Conservation (phyloP, 2,797 vertebrate species). For the Gallinago stenura region DNA sequence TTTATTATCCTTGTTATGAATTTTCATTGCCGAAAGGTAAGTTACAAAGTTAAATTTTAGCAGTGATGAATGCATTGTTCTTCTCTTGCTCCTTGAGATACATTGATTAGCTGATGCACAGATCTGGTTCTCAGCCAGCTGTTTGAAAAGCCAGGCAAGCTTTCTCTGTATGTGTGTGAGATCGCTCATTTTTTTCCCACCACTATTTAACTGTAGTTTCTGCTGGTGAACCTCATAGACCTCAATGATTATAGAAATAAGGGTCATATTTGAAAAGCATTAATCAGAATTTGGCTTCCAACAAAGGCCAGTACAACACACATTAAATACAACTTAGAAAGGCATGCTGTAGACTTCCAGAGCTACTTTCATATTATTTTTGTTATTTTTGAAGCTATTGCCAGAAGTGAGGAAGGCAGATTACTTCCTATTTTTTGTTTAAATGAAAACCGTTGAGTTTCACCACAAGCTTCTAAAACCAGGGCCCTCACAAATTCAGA, state of each 20-base stretch:
- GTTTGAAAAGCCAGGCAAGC: neutral
- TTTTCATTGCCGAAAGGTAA: constrained; percentile 36
- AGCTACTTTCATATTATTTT: neutral
- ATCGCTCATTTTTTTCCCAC: neutral
- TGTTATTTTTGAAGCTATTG: neutral
- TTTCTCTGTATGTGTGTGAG: neutral
- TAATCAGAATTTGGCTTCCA: neutral
- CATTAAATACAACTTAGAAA: neutral
- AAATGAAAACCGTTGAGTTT: neutral
- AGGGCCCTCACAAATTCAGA: neutral
- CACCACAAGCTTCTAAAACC: neutral
- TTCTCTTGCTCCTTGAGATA: neutral
- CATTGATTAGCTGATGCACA: neutral
- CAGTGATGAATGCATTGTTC: neutral
- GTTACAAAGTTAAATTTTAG: constrained; percentile 61
- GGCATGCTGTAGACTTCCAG: neutral
- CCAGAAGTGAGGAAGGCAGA: neutral
- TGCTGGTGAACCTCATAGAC: neutral
- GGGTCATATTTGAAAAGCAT: neutral
- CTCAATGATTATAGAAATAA: neutral
- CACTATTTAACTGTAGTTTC: neutral
- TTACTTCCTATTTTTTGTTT: neutral
- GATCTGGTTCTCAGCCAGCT: neutral
- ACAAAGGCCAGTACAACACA: neutral
- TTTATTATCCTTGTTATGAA: constrained; percentile 20